phyloP scores from a whole-genome alignment of 2,888 invertebrate species.

The Galeruca laticollis region DNA sequence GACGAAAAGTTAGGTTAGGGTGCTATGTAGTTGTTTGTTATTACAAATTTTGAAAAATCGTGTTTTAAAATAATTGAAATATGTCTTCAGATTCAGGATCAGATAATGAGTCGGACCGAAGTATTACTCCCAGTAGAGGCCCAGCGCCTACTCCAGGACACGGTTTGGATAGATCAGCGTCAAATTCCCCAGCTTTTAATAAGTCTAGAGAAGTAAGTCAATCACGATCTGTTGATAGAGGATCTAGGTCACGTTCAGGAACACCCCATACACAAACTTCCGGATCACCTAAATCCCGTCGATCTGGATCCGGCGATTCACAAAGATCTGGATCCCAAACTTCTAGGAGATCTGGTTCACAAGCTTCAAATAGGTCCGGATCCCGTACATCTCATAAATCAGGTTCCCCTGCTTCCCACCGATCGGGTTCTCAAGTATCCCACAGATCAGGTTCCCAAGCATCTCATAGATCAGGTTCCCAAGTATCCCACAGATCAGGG shows the following conservation, averaged over 20 bases:
- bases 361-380: constrained; percentile 61
- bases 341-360: constrained; percentile 66
- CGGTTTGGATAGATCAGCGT: constrained; percentile 60
- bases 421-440: constrained; percentile 63
- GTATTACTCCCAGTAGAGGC: constrained; percentile 64
- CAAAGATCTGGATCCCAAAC: constrained; percentile 55
- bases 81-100: constrained; percentile 66
- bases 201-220: constrained; percentile 48
- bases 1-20: constrained; percentile 14
- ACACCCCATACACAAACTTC: constrained; percentile 52
- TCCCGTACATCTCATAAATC: constrained; percentile 59
- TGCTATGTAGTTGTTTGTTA: not conserved
- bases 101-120: constrained; percentile 68
- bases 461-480: constrained; percentile 60
- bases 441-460: constrained; percentile 53
- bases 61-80: not conserved
- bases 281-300: constrained; percentile 61
- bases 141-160: constrained; percentile 65
- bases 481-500: constrained; percentile 53
- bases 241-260: constrained; percentile 43
- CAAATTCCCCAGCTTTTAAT: constrained; percentile 57
- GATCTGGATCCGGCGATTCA: constrained; percentile 64
- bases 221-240: constrained; percentile 39
- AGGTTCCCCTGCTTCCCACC: constrained; percentile 67
- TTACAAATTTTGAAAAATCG: not conserved